Percentiles rank a stretch among this genome's conserved stretches.
Evolutionary conservation across 1,140 invertebrate species (phyloP).

Genomic region (Dendroctonus valens): DNA sequence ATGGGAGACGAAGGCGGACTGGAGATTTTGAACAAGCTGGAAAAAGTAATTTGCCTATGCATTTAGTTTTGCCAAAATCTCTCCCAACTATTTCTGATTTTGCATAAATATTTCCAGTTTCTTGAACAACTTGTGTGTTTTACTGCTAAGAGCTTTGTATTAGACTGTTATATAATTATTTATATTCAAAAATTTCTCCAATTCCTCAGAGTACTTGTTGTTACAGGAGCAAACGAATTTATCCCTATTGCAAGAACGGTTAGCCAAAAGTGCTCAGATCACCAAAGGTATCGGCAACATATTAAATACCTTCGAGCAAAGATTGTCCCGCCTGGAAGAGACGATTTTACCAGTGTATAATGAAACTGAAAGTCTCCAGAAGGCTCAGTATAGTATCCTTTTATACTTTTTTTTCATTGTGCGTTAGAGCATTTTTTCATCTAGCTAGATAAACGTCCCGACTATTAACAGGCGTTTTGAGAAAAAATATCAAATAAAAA

Average conservation of each 20-base stretch:
- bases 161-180: too few species aligned
- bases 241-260: slow-evolving; percentile 69
- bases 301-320: slow-evolving; percentile 86
- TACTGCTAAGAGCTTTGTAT: background rate
- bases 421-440: too few species aligned
- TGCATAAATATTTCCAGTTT: too few species aligned
- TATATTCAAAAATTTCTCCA: background rate
- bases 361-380: slow-evolving; percentile 89
- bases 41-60: slow-evolving; percentile 35
- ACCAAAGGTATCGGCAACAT: slow-evolving; percentile 85
- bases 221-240: slow-evolving; percentile 61
- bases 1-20: too few species aligned
- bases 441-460: too few species aligned
- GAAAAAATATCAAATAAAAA: too few species aligned
- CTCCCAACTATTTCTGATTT: too few species aligned
- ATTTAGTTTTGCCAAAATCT: background rate
- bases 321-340: slow-evolving; percentile 83
- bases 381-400: slow-evolving; percentile 83
- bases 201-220: background rate
- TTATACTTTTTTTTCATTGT: background rate
- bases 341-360: slow-evolving; percentile 95
- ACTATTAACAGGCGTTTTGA: too few species aligned
- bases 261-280: slow-evolving; percentile 76
- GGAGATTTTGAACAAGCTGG: slow-evolving; percentile 32
- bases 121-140: too few species aligned